Evolutionary conservation across 2,797 vertebrate species (phyloP).

Genomic region (Pagetopsis macropterus): DNA sequence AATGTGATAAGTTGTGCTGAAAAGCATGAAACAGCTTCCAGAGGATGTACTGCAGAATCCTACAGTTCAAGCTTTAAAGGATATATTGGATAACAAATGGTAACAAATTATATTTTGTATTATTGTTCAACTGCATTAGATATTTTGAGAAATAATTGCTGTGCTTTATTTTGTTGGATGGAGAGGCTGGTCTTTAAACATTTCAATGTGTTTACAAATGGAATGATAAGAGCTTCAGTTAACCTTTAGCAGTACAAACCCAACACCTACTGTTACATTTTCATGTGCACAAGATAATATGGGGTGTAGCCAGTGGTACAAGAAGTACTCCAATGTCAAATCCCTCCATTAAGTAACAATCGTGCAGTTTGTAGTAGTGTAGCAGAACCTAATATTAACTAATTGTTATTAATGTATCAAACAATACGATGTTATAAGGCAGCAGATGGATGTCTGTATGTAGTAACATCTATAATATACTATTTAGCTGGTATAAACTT

Average conservation of each 20-base stretch:
- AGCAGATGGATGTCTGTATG: not conserved
- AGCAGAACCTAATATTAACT: not conserved
- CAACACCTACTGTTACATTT: slow-evolving; percentile 7
- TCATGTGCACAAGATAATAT: not conserved
- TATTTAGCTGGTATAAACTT: not conserved
- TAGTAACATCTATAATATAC: not conserved
- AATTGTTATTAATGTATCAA: not conserved
- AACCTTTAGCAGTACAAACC: not conserved
- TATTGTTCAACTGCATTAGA: too few relatives aligned
- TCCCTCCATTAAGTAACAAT: not conserved
- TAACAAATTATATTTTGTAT: too few relatives aligned
- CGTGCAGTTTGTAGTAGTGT: not conserved
- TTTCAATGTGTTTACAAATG: not conserved
- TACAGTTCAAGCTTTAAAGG: too few relatives aligned
- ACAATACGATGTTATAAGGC: not conserved
- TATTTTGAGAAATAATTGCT: too few relatives aligned
- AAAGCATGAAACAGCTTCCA: too few relatives aligned
- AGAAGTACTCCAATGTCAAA: not conserved
- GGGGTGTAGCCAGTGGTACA: not conserved
- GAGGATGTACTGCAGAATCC: too few relatives aligned
- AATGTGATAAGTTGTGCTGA: too few relatives aligned
- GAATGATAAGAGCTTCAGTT: not conserved
- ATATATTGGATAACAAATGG: too few relatives aligned
- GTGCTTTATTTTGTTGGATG: too few relatives aligned
- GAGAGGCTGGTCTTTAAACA: too few relatives aligned